phyloP scores from a whole-genome alignment of 1,140 invertebrate genomes.

The Halesus radiatus region DNA sequence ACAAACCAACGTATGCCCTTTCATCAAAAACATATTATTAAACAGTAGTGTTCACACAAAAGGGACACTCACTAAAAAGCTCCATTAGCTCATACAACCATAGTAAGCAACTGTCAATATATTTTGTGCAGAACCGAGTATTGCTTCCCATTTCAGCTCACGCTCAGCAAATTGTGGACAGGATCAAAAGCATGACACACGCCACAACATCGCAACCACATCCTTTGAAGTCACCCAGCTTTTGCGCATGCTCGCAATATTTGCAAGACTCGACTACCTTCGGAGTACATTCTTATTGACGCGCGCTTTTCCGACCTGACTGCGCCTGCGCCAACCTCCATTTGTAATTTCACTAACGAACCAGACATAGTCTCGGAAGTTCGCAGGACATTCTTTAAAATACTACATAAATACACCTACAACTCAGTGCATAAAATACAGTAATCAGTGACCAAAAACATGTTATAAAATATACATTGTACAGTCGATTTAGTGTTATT shows the following conservation, averaged over 20 bases:
- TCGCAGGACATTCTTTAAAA: conserved; percentile 6
- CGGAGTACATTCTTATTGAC: conserved; percentile 40
- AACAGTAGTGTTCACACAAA: too few relatives aligned
- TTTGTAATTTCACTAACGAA: conserved; percentile 12
- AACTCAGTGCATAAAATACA: not conserved
- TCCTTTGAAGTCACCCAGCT: conserved; percentile 12
- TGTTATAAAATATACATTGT: not conserved
- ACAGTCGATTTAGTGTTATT: not conserved
- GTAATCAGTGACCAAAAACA: not conserved
- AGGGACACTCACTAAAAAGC: too few relatives aligned
- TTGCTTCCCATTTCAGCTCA: not conserved
- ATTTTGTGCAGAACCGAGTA: too few relatives aligned
- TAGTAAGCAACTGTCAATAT: too few relatives aligned
- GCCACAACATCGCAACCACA: conserved; percentile 13
- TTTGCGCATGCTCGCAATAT: not conserved
- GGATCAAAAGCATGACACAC: conserved; percentile 15
- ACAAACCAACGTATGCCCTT: too few relatives aligned
- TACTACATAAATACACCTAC: not conserved
- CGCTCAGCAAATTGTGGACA: not conserved
- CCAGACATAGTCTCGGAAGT: not conserved
- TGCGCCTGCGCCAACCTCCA: conserved; percentile 23
- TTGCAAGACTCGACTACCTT: not conserved
- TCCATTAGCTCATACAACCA: too few relatives aligned
- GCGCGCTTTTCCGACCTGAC: not conserved
- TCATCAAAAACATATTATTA: too few relatives aligned